phyloP scores from a whole-genome alignment of 2,113 vertebrate genomes.

The Aphyosemion australe region DNA sequence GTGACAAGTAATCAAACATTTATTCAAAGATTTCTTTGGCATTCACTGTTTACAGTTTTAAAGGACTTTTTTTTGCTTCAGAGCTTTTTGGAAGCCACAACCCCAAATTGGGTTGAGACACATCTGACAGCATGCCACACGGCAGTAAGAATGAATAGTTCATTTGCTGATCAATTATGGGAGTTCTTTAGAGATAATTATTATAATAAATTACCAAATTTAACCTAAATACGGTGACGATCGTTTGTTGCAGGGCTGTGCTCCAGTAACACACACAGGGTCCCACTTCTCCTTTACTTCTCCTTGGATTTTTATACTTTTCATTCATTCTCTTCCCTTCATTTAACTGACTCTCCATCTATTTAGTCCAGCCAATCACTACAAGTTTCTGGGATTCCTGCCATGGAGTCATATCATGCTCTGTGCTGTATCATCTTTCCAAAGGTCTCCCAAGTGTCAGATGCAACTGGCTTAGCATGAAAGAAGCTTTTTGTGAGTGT shows the following conservation, averaged over 20 bases:
- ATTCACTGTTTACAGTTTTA: constrained; percentile 25
- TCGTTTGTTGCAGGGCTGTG: background rate
- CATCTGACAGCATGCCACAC: too few species aligned
- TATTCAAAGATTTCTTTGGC: constrained; percentile 48
- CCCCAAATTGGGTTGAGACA: too few species aligned
- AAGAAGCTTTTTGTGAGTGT: constrained; percentile 41
- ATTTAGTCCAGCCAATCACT: constrained; percentile 53
- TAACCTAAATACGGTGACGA: too few species aligned
- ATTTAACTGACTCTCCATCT: constrained; percentile 27
- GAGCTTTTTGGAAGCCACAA: too few species aligned
- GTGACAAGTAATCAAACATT: constrained; percentile 53
- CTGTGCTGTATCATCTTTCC: constrained; percentile 62
- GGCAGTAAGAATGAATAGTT: too few species aligned
- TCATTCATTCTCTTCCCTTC: constrained; percentile 7
- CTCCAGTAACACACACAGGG: constrained; percentile 31
- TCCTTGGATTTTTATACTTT: constrained; percentile 33
- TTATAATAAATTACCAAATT: constrained; percentile 8
- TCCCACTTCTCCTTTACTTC: constrained; percentile 37
- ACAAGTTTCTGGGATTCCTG: constrained; percentile 66
- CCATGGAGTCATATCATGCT: constrained; percentile 66
- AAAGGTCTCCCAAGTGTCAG: constrained; percentile 61
- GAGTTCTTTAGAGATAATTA: background rate
- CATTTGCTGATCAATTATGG: too few species aligned
- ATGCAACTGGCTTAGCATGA: constrained; percentile 65
- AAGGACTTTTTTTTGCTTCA: background rate